phyloP scores from a whole-genome alignment of 2,797 vertebrate genomes.

The Sebastes taczanowskii region DNA sequence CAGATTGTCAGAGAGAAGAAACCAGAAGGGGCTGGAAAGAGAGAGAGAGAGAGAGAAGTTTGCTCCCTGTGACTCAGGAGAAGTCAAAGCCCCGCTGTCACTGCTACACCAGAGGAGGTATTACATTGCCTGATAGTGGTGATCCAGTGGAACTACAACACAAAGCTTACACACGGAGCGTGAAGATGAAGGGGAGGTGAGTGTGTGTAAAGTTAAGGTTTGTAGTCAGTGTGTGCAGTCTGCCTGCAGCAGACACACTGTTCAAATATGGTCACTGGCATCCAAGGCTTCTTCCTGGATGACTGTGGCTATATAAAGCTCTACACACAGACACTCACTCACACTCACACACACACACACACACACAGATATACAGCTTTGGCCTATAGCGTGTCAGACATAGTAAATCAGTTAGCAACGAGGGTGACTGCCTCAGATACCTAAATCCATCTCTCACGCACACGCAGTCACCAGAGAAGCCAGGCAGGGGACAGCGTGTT shows the following conservation, averaged over 20 bases:
- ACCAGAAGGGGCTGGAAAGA: constrained; percentile 75
- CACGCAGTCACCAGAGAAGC: constrained; percentile 38
- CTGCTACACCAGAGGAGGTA: constrained; percentile 40
- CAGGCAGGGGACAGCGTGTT: constrained; percentile 35
- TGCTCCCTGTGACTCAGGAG: constrained; percentile 57
- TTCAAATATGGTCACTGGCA: constrained; percentile 83
- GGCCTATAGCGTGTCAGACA: constrained; percentile 45
- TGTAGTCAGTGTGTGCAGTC: constrained; percentile 49
- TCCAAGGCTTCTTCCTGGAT: constrained; percentile 70
- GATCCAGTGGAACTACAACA: constrained; percentile 65
- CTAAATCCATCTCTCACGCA: constrained; percentile 33
- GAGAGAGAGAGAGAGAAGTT: constrained; percentile 71
- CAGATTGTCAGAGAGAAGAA: constrained; percentile 58
- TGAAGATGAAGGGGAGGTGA: constrained; percentile 51
- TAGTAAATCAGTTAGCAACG: constrained; percentile 60
- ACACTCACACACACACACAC: constrained; percentile 4
- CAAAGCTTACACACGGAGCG: not conserved
- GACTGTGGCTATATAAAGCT: constrained; percentile 76
- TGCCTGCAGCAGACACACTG: constrained; percentile 54
- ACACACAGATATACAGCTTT: constrained; percentile 20
- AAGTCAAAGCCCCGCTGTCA: constrained; percentile 40
- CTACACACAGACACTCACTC: constrained; percentile 11
- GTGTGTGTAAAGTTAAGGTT: constrained; percentile 49
- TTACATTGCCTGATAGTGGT: constrained; percentile 71
- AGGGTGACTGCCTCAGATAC: constrained; percentile 44